Base-by-base conservation (phyloP, 2,113 vertebrate genomes). In the Strigops habroptila region DNA sequence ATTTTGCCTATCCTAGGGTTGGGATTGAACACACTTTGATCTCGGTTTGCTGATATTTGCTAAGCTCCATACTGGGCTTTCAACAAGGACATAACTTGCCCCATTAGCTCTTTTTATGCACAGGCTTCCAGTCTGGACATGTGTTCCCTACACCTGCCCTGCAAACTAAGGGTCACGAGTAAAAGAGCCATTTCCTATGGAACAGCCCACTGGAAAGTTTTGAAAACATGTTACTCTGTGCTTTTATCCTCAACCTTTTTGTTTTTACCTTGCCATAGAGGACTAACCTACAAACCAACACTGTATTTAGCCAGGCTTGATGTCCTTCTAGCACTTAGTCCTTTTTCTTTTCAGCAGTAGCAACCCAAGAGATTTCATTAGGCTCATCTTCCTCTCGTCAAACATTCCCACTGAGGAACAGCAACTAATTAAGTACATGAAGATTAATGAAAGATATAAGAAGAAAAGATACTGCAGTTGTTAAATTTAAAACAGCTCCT, bases 401-500 rank as follows among this genome's bases (percentile, higher is more conserved):
- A 93, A 96, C 83, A 92, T 89, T 92, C 88, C 83, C 77, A 73
- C 65, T 89, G 90, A 96, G 92, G 62, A 96, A 82, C 31, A 82
- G 95, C 69, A 88, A 88, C 92, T 97, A 93, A 97, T 96, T 97
- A 96, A 94, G 65, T 57, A 94, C 57, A 86, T 93, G 76, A 96
- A 96, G 82, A 89, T 90, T 93, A 97, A 97, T 95, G 87, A 94
- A 95, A 95, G 91, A 69, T 85, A 92, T 75, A 92, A 77, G 57
- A 84, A 81, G 81, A 59, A 95, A 64, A 87, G 87, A 95, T 91
- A 91, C 15, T 0, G 1, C 75, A 69, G 82, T 82, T 91, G 88
- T 96, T 91, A 95, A 93, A 87, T 85, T 73, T 84, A 89, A 95
- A 97, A 94, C 76, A 88, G 35, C 55, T 94, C 78, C 78, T 90